A percentile compares a stretch with the other conserved stretches of the same genome.
These are phyloP conservation scores for Mamestra configurata DNA, from an alignment of 1,140 invertebrate genomes.

Conservation along the genomic window DNA sequence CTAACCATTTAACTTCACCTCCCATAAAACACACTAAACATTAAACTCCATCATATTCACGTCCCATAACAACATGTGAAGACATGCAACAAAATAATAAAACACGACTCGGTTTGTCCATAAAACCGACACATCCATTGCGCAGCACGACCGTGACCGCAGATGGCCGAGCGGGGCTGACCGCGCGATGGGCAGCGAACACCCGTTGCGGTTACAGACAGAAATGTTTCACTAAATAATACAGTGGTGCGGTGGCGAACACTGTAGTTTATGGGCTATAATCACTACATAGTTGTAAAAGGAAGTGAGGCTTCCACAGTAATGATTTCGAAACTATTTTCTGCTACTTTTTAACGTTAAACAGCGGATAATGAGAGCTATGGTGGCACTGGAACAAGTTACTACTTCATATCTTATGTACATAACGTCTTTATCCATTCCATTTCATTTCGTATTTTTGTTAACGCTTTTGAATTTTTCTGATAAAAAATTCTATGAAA, in stretches of 20 bases:
- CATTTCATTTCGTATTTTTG: not conserved
- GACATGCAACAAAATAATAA: constrained; percentile 41
- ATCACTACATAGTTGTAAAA: constrained; percentile 48
- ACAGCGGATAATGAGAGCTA: not conserved
- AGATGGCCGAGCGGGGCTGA: not conserved
- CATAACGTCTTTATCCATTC: not conserved
- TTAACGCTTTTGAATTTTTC: not conserved
- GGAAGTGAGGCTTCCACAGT: constrained; percentile 27
- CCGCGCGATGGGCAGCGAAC: constrained; percentile 45
- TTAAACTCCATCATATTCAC: constrained; percentile 11
- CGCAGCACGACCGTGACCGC: constrained; percentile 22
- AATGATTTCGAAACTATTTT: constrained; percentile 41
- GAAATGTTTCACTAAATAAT: constrained; percentile 47
- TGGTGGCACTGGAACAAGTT: not conserved
- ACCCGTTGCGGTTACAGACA: constrained; percentile 43
- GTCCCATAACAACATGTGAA: not conserved
- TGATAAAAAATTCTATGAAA: not conserved
- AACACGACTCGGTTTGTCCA: constrained; percentile 24
- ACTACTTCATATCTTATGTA: not conserved
- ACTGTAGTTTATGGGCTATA: constrained; percentile 39
- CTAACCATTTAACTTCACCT: not conserved
- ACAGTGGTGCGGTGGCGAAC: constrained; percentile 19
- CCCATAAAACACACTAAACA: constrained; percentile 3
- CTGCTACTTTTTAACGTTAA: constrained; percentile 43
- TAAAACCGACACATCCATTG: constrained; percentile 47